These are phyloP conservation scores for Automeris io DNA, from an alignment of 2,888 invertebrate genomes.

Conservation along the genomic window DNA sequence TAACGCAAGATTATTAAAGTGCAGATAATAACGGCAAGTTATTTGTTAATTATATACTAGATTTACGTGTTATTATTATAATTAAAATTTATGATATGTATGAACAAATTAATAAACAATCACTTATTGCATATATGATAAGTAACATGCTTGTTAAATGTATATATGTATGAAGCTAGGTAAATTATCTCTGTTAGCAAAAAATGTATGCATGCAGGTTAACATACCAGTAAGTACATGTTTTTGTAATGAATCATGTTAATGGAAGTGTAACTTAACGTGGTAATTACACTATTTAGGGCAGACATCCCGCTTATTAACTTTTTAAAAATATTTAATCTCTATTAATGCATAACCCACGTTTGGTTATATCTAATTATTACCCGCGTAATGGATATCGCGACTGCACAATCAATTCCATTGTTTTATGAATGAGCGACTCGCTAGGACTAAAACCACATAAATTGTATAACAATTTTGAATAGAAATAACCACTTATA, in stretches of 20 bases:
- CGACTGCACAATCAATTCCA: slow-evolving; percentile 64
- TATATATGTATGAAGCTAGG: too few species aligned
- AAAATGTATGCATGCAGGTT: not conserved
- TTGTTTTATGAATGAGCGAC: slow-evolving; percentile 69
- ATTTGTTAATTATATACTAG: too few species aligned
- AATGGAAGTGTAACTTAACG: not conserved
- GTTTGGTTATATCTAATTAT: slow-evolving; percentile 73
- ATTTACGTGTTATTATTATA: too few species aligned
- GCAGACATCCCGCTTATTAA: slow-evolving; percentile 40
- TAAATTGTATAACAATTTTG: slow-evolving; percentile 54
- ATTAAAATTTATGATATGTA: too few species aligned
- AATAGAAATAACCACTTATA: slow-evolving; percentile 52
- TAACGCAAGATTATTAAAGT: too few species aligned
- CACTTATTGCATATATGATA: too few species aligned
- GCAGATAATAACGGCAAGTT: too few species aligned
- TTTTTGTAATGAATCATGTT: not conserved
- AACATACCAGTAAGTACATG: not conserved
- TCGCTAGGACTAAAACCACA: slow-evolving; percentile 61
- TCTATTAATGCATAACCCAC: slow-evolving; percentile 63
- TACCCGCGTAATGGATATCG: slow-evolving; percentile 68
- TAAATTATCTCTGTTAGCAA: not conserved
- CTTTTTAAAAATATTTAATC: slow-evolving; percentile 42
- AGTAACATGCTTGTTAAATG: too few species aligned
- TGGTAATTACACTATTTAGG: slow-evolving; percentile 28
- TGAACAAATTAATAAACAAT: too few species aligned